Evolutionary conservation across 2,113 vertebrate genomes (phyloP).

Genomic region (Columba livia): DNA sequence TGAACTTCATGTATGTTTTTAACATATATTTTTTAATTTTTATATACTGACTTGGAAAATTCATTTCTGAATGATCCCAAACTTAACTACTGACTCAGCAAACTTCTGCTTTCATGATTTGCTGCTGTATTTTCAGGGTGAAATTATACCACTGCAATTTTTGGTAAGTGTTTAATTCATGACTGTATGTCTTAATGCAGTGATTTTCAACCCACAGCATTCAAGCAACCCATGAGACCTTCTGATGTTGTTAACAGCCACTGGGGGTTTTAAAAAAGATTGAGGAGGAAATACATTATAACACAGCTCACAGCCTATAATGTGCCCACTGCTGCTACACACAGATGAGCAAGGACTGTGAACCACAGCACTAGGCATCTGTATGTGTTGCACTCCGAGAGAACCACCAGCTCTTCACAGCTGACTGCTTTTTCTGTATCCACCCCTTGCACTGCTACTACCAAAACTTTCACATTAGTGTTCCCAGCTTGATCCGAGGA

Average conservation of each 20-base stretch:
- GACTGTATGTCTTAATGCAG: not conserved
- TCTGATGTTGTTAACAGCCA: not conserved
- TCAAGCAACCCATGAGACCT: not conserved
- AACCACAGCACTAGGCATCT: not conserved
- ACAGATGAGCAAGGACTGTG: not conserved
- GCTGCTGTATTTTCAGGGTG: not conserved
- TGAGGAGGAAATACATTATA: not conserved
- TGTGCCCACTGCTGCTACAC: not conserved
- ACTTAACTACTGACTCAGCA: not conserved
- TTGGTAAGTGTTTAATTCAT: not conserved
- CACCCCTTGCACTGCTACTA: not conserved
- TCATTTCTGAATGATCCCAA: not conserved
- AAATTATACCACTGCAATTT: not conserved
- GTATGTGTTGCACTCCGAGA: not conserved
- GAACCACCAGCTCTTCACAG: not conserved
- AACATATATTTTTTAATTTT: not conserved
- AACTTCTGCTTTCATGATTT: not conserved
- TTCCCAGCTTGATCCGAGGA: not conserved
- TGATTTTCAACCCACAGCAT: not conserved
- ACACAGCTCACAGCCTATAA: not conserved
- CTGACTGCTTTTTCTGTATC: not conserved
- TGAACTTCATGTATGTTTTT: not conserved
- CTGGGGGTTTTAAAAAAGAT: not conserved
- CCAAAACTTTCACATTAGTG: not conserved
- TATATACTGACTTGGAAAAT: not conserved